Evolutionary conservation across 2,113 vertebrate genomes (phyloP).

Genomic region (Dicentrarchus labrax): DNA sequence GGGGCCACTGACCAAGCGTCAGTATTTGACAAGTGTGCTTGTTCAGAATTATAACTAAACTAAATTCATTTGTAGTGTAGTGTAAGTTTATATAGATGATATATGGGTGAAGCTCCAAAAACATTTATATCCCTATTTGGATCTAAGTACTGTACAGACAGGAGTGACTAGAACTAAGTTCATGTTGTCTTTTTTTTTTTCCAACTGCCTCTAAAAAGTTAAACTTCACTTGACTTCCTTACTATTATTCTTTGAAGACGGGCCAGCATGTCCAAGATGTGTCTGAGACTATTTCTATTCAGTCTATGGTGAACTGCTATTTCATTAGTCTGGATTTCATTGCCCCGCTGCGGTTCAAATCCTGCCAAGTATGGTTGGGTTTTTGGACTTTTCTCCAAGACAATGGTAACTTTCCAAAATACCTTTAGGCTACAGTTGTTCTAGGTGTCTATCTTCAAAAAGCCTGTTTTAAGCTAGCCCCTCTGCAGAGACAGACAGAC

Average conservation of each 20-base stretch:
- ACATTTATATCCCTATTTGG: background rate
- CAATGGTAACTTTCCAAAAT: constrained; percentile 1
- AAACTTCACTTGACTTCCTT: constrained; percentile 7
- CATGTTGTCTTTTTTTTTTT: background rate
- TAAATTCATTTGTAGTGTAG: too few species aligned
- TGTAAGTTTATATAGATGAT: too few species aligned
- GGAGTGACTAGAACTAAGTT: too few species aligned
- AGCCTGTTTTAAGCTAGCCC: background rate
- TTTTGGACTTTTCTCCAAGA: constrained; percentile 5
- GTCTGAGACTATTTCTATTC: background rate
- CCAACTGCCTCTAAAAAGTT: background rate
- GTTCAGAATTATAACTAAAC: too few species aligned
- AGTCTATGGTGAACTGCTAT: background rate
- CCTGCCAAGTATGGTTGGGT: constrained; percentile 19
- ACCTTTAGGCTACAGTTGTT: constrained; percentile 30
- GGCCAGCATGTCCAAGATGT: background rate
- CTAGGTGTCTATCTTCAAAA: constrained; percentile 1
- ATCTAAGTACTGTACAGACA: background rate
- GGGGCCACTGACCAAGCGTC: too few species aligned
- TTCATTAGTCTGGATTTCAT: constrained; percentile 20
- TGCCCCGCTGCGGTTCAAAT: constrained; percentile 7
- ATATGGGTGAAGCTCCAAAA: background rate
- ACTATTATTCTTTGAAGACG: background rate
- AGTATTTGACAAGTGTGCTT: too few species aligned
- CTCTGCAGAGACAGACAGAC: constrained; percentile 2